phyloP scores from a whole-genome alignment of 2,113 vertebrate species.

The Leucopsar rothschildi region DNA sequence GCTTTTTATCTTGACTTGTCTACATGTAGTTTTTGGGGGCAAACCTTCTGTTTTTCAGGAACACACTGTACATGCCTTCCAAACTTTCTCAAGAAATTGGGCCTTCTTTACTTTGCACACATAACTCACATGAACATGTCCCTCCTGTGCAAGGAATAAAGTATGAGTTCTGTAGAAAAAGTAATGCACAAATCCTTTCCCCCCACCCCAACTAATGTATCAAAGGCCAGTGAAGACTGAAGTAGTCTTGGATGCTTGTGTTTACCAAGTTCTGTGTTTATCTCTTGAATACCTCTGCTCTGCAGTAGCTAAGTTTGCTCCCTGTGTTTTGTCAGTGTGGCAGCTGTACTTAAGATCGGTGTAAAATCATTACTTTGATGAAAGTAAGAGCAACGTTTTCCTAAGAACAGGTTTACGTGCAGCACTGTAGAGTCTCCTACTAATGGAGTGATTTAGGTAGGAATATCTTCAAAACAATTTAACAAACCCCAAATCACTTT shows the following conservation, averaged over 20 bases:
- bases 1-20: background rate
- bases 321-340: background rate
- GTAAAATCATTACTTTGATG: background rate
- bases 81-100: background rate
- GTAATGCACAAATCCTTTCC: background rate
- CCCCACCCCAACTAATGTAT: background rate
- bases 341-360: background rate
- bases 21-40: background rate
- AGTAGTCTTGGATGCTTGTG: background rate
- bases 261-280: background rate
- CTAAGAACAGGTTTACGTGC: background rate
- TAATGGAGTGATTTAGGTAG: background rate
- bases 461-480: background rate
- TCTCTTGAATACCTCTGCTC: background rate
- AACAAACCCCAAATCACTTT: fast-evolving
- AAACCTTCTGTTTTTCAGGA: background rate
- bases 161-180: background rate
- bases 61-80: background rate
- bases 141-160: background rate
- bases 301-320: background rate
- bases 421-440: background rate
- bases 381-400: background rate
- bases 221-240: background rate
- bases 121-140: fast-evolving
- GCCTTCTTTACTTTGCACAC: background rate